These are phyloP conservation scores for Meiosimyza platycephala DNA, from an alignment of 2,888 invertebrate genomes.

Conservation along the genomic window DNA sequence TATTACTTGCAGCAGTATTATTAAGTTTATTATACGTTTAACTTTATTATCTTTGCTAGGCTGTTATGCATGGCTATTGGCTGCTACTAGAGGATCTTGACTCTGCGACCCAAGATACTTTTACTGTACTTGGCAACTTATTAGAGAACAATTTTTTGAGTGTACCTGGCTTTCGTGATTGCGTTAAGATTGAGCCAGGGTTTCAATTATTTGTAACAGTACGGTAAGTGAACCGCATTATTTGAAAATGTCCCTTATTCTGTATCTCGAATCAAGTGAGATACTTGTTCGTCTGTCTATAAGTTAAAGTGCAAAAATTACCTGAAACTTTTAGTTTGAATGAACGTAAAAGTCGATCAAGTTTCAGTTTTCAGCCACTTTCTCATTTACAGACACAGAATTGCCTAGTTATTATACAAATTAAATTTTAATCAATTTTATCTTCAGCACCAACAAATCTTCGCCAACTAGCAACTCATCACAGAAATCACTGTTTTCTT, in stretches of 20 bases:
- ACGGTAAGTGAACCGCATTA: conserved; percentile 68
- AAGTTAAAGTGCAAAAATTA: too few species aligned
- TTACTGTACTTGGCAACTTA: conserved; percentile 86
- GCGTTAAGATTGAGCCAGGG: conserved; percentile 81
- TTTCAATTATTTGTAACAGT: conserved; percentile 95
- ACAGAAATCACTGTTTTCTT: conserved; percentile 73
- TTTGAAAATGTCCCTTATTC: too few species aligned
- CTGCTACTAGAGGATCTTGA: conserved; percentile 95
- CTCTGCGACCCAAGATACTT: conserved; percentile 91
- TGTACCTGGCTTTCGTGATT: conserved; percentile 90
- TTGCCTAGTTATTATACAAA: not conserved
- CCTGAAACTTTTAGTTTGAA: too few species aligned
- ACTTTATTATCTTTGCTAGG: conserved; percentile 60
- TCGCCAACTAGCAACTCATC: conserved; percentile 49
- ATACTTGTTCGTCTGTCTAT: too few species aligned
- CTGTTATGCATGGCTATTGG: conserved; percentile 89
- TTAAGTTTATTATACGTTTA: not conserved
- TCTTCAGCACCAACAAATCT: conserved; percentile 62
- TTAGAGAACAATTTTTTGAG: conserved; percentile 84
- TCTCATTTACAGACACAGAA: not conserved
- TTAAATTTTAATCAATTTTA: conserved; percentile 20
- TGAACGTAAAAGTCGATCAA: too few species aligned
- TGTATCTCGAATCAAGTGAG: too few species aligned
- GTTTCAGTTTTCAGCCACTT: too few species aligned
- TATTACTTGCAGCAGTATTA: too few species aligned